Evolutionary conservation across 92 coral and sea anemone species (phyloP), one percentile per base, ranked within the genome.

Genomic region (Siderastrea siderea): DNA sequence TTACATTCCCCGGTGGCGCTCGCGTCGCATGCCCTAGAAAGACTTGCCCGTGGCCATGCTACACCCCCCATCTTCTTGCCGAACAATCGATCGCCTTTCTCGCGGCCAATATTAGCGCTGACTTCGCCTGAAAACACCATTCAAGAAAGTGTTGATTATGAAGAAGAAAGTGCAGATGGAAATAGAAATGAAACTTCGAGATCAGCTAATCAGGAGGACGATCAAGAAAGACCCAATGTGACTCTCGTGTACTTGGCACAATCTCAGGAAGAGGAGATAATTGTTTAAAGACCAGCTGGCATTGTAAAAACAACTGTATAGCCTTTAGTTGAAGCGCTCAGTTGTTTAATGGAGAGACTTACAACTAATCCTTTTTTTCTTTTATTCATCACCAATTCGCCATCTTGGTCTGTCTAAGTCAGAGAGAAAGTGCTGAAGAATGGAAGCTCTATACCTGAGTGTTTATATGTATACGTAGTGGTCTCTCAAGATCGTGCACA

Each of bases 191-290:
- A 69, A 16, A 44, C 77, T 6, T 14, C 68, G 54, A 55, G 62
- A 7, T 17, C 68, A 54, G 3, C 67, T 17, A 50, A 38, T 16
- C 66, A 2, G 57, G 54, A 2, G 57, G 54, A 12, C 6, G 87
- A 84, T 15, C n/a, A 16, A 19, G 61, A 48, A 64, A 74, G 80
- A 64, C 74, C 87, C 26, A 65, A 67, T 8, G 87, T 84, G 17
- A 74, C 74, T 14, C 81, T 84, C 2, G 87, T 84, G 15, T 84
- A 84, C 17, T 63, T 84, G 72, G 49, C 87, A 17, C 87, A 84
- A 51, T 49, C 87, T 15, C 78, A 50, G 5, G 86, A 82, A 26
- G 86, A 82, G 45, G 86, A 82, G 17, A 82, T 82, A 44, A 16
- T 82, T 19, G 86, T 82, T 17, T 82, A 82, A 82, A 53, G 43